Base-by-base conservation (phyloP, 2,888 invertebrate genomes). In the Eupelmus urozonus region DNA sequence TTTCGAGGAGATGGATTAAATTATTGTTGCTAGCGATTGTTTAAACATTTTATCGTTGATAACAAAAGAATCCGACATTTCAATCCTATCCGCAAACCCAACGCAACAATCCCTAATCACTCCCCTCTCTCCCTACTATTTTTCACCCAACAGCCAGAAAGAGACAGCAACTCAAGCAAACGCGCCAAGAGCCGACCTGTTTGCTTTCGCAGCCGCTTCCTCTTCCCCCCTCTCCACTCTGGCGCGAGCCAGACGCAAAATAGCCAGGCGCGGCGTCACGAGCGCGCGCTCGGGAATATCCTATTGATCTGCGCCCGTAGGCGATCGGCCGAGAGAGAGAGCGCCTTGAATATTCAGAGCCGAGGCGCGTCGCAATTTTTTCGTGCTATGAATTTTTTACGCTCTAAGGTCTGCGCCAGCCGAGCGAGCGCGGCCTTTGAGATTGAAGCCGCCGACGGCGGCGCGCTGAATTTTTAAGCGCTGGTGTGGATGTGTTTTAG, bases 311-410 rank as follows among this genome's bases (percentile, higher is more conserved):
- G 2, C 3, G 2, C 40, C 13, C 4, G 70, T 60, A 42, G 18
- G 20, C 70, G 59, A 49, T 27, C 27, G 25, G 59, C 27, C 53
- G 29, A n/a, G 23, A 53, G 20, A 27, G 27, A 13, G 63, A 40
- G 40, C 63, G 45, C 45, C 27, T 76, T 70, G 76, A 76, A 71
- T 76, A 72, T 77, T 72, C 72, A 72, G 53, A n/a, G 74, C 13
- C n/a, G 20, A 60, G 45, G 60, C 53, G 18, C 11, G 65, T 18
- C 57, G 62, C 45, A 27, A 42, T 55, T 67, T 34, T 51, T 51
- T 49, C 42, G 20, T 27, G 40, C 53, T 53, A 53, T 20, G 53
- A 53, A 53, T 63, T 63, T 63, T 49, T 63, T 27, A n/a, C n/a
- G 40, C 23, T 27, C 9, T 7, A 45, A 45, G 45, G 16, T 45